Percentiles rank a stretch among this genome's conserved stretches.
These are phyloP conservation scores for Eleutherodactylus coqui DNA, from an alignment of 2,797 vertebrate species.

Conservation along the genomic window DNA sequence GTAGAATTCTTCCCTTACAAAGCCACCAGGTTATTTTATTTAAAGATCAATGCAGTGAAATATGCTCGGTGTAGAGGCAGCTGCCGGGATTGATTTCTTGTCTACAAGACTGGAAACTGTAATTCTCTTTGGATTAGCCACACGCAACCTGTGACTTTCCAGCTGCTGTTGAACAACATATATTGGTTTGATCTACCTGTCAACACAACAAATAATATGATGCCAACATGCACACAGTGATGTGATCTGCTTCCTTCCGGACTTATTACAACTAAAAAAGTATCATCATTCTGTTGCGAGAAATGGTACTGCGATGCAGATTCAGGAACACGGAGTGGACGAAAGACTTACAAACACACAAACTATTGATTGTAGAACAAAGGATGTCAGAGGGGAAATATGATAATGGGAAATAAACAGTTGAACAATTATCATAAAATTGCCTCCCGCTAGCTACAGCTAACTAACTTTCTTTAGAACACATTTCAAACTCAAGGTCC, in stretches of 20 bases:
- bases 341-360: no score
- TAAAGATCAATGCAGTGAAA: conserved; percentile 32
- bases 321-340: no score
- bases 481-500: no score
- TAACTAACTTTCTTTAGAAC: no score
- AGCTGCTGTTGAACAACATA: background rate
- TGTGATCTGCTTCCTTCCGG: background rate
- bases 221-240: background rate
- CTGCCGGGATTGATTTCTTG: conserved; percentile 41
- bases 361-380: no score
- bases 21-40: conserved; percentile 36
- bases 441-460: no score
- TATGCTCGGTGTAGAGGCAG: background rate
- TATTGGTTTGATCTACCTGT: no score
- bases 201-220: background rate
- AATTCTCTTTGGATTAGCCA: conserved; percentile 35
- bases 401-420: no score
- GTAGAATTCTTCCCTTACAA: background rate
- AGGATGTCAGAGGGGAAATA: no score
- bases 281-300: background rate
- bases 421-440: no score
- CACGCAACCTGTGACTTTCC: conserved; percentile 1
- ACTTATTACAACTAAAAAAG: background rate
- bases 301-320: no score
- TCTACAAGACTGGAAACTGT: conserved; percentile 17